phyloP scores from a whole-genome alignment of 2,113 vertebrate species.

The Myiopsitta monachus region DNA sequence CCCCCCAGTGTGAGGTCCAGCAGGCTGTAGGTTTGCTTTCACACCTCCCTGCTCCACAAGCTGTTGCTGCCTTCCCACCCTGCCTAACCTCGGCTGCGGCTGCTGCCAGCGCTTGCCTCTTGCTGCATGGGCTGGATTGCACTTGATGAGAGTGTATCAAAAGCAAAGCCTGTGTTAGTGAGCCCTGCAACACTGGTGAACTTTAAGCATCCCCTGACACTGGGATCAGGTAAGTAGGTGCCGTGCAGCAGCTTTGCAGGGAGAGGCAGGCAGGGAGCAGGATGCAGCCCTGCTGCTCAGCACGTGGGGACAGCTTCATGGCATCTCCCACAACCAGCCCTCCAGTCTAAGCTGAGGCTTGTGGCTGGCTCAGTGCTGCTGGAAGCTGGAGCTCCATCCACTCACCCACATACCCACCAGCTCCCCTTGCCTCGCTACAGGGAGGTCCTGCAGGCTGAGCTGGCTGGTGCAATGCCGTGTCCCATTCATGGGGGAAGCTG shows the following conservation, averaged over 20 bases:
- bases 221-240: background rate
- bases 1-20: background rate
- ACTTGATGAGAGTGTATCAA: background rate
- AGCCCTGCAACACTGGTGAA: background rate
- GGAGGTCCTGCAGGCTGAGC: background rate
- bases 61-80: background rate
- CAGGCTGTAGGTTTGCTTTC: background rate
- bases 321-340: background rate
- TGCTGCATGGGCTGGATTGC: background rate
- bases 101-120: background rate
- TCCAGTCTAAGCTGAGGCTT: background rate
- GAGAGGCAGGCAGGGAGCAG: background rate
- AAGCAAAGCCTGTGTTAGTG: background rate
- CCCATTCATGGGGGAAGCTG: background rate
- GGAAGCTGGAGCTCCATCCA: background rate
- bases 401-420: background rate
- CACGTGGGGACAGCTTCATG: fast-evolving
- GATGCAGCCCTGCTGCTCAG: background rate
- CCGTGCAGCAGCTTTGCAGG: background rate
- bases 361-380: background rate
- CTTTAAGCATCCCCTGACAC: background rate
- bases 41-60: background rate
- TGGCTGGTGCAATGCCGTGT: background rate
- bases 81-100: background rate
- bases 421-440: background rate